Evolutionary conservation across 1,140 invertebrate species (phyloP).

Genomic region (Saccostrea echinata): DNA sequence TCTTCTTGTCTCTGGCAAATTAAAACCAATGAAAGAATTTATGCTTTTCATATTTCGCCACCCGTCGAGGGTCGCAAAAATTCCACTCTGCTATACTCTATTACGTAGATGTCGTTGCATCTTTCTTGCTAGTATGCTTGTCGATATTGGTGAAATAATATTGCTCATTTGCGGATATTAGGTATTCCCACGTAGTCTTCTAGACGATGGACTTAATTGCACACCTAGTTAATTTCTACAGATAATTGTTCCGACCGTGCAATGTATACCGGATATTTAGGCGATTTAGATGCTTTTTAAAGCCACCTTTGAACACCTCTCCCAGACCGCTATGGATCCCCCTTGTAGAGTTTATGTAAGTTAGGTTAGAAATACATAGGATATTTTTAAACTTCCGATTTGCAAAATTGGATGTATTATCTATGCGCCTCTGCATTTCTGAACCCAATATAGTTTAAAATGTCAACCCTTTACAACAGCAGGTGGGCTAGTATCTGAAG

Average conservation of each 20-base stretch:
- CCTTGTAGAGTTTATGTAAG: not conserved
- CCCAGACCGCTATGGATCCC: not conserved
- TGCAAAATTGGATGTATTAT: not conserved
- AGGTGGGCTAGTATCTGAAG: not conserved
- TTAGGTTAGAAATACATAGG: not conserved
- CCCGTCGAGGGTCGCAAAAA: not conserved
- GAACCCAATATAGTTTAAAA: constrained; percentile 13
- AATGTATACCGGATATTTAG: constrained; percentile 11
- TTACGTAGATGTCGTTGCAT: not conserved
- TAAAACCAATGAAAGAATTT: constrained; percentile 27
- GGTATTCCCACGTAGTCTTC: not conserved
- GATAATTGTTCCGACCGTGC: constrained; percentile 19
- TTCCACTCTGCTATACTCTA: not conserved
- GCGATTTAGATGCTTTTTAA: constrained; percentile 2
- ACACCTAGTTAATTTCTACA: not conserved
- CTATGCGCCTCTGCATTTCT: constrained; percentile 22
- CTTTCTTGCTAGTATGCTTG: not conserved
- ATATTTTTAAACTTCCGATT: constrained; percentile 32
- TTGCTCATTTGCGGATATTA: constrained; percentile 2
- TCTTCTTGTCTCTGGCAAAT: constrained; percentile 24
- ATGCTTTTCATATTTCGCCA: not conserved
- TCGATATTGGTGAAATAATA: constrained; percentile 13
- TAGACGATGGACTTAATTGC: constrained; percentile 27
- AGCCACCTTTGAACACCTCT: not conserved
- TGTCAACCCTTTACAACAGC: not conserved